phyloP scores from a whole-genome alignment of 2,797 vertebrate species.

The Chelidonichthys spinosus region DNA sequence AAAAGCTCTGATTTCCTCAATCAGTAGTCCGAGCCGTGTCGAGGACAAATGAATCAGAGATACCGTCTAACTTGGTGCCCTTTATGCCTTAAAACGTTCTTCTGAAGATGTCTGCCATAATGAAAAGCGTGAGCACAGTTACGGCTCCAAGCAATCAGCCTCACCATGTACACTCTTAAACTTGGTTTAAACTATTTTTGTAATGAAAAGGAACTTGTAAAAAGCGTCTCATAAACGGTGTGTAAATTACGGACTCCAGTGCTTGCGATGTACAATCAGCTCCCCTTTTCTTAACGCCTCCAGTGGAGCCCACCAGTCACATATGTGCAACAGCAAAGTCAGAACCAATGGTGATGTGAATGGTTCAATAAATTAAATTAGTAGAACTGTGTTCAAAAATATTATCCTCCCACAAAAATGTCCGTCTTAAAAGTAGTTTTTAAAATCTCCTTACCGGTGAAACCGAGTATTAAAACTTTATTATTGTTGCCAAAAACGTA shows the following conservation, averaged over 20 bases:
- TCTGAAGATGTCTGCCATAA: constrained; percentile 61
- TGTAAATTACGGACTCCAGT: constrained; percentile 44
- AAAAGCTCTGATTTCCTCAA: constrained; percentile 42
- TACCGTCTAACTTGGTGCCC: constrained; percentile 40
- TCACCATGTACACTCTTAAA: constrained; percentile 75
- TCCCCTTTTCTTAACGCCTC: constrained; percentile 57
- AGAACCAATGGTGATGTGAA: not conserved
- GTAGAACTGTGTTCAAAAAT: not conserved
- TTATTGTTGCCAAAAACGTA: not conserved
- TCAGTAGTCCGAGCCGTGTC: constrained; percentile 24
- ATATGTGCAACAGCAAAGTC: constrained; percentile 12
- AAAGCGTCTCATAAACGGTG: constrained; percentile 35
- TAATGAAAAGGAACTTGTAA: constrained; percentile 75
- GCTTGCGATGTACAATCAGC: constrained; percentile 94
- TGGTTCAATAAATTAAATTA: not conserved
- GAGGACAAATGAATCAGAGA: constrained; percentile 31
- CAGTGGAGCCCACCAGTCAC: constrained; percentile 35
- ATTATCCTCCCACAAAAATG: not conserved
- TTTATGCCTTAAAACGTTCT: constrained; percentile 73
- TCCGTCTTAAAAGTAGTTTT: not conserved
- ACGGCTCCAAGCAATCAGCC: constrained; percentile 58
- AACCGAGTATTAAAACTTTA: not conserved
- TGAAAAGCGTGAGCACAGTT: constrained; percentile 33
- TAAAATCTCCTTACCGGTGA: not conserved
- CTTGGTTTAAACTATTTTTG: constrained; percentile 77